Evolutionary conservation across 2,113 vertebrate species (phyloP).

Genomic region (Nesogale talazaci): DNA sequence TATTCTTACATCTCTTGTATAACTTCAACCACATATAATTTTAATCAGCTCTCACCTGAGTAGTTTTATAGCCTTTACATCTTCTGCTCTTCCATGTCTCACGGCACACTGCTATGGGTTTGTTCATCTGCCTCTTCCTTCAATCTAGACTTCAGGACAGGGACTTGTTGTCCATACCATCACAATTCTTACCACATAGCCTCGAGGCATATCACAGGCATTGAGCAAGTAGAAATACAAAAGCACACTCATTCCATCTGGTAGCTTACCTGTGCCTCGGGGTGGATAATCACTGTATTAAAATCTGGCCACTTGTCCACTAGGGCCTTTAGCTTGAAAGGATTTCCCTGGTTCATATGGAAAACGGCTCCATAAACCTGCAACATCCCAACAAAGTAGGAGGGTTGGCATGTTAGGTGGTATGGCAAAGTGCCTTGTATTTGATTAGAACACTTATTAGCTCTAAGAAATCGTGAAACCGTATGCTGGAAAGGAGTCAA

Average conservation of each 20-base stretch:
- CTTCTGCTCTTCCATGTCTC: background rate
- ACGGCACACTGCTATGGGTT: background rate
- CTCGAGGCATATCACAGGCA: too few relatives aligned
- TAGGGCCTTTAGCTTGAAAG: constrained; percentile 67
- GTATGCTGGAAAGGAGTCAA: background rate
- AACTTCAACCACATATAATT: background rate
- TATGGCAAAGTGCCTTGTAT: background rate
- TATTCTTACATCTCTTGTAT: background rate
- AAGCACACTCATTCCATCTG: background rate
- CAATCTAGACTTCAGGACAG: background rate
- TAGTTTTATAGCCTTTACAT: background rate
- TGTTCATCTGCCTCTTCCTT: background rate
- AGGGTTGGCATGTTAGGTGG: background rate
- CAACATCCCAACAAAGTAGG: background rate
- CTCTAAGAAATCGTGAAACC: background rate
- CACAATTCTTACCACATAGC: background rate
- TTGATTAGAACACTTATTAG: background rate
- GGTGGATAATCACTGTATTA: constrained; percentile 68
- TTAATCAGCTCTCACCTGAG: background rate
- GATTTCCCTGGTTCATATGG: constrained; percentile 72
- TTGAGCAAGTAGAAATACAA: background rate
- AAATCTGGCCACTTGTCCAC: constrained; percentile 80
- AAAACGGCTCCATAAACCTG: constrained; percentile 73
- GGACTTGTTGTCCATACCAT: background rate
- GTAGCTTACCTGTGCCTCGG: constrained; percentile 65